Evolutionary conservation across 2,113 vertebrate species (phyloP).

Genomic region (Xenus cinereus): DNA sequence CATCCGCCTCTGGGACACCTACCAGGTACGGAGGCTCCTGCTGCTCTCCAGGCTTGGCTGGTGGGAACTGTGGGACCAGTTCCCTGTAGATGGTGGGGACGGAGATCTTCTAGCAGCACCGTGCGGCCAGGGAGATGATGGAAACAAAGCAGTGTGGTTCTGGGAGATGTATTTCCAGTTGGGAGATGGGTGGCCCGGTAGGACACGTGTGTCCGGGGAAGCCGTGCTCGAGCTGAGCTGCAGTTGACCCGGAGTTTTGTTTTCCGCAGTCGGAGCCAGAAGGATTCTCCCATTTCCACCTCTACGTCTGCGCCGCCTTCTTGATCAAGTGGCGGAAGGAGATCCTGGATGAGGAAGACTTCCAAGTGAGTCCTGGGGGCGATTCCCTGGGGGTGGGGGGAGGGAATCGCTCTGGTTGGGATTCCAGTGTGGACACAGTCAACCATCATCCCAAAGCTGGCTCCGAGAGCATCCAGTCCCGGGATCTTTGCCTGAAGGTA

Average conservation of each 20-base stretch:
- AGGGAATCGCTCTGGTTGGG: neutral
- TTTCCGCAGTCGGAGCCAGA: slow-evolving; percentile 86
- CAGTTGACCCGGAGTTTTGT: neutral
- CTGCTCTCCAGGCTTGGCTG: neutral
- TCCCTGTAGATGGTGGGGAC: accelerated
- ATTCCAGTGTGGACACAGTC: neutral
- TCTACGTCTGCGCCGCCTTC: slow-evolving; percentile 94
- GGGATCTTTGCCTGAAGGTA: neutral
- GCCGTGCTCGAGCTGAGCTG: neutral
- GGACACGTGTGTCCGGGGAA: neutral
- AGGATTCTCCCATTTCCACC: slow-evolving; percentile 94
- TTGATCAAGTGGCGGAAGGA: slow-evolving; percentile 94
- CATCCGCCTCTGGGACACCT: slow-evolving; percentile 92
- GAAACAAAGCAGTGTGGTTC: neutral
- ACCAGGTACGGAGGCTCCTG: slow-evolving; percentile 77
- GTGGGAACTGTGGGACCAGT: accelerated
- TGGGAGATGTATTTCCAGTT: neutral
- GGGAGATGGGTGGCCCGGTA: neutral
- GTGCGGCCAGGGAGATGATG: neutral
- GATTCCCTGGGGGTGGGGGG: neutral
- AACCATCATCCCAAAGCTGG: neutral
- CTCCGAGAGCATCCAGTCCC: neutral
- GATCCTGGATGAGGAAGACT: slow-evolving; percentile 92
- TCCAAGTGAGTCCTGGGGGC: slow-evolving; percentile 80
- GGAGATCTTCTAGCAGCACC: neutral